Conservation (phyloP, 2,113 vertebrate genomes). For the Tautogolabrus adspersus region DNA sequence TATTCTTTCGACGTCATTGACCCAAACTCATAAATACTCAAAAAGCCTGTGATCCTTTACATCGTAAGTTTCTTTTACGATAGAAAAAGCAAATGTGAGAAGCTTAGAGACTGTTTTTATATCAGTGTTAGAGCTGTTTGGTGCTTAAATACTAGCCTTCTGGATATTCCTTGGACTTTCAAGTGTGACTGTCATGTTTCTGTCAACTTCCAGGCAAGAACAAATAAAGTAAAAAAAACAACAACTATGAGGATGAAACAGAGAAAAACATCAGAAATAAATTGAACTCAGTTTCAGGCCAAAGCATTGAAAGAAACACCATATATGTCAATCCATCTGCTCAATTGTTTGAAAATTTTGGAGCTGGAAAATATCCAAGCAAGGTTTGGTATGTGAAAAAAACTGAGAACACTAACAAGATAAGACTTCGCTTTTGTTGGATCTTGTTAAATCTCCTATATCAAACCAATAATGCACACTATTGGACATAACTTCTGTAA, state of each 20-base stretch:
- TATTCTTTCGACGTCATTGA: slow-evolving; percentile 59
- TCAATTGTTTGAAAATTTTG: slow-evolving; percentile 18
- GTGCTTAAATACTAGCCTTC: slow-evolving; percentile 10
- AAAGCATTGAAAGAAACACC: neutral
- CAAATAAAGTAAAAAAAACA: slow-evolving; percentile 3
- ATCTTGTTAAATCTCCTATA: slow-evolving; percentile 2
- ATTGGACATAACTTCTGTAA: neutral
- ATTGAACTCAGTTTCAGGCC: neutral
- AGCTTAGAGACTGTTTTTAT: slow-evolving; percentile 28
- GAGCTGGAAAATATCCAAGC: too few relatives aligned
- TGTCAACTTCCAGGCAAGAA: slow-evolving; percentile 32
- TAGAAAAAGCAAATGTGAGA: slow-evolving; percentile 45
- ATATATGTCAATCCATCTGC: neutral
- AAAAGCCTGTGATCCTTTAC: slow-evolving; percentile 33
- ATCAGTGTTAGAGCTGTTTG: neutral
- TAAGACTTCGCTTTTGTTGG: neutral
- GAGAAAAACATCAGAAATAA: neutral
- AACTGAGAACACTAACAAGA: neutral
- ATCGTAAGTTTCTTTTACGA: slow-evolving; percentile 41
- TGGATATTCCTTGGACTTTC: slow-evolving; percentile 37
- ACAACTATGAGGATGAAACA: neutral
- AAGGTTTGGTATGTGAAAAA: neutral
- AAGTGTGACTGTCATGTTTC: slow-evolving; percentile 24
- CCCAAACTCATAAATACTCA: slow-evolving; percentile 49
- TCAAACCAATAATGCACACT: slow-evolving; percentile 9